Evolutionary conservation across 2,888 invertebrate genomes (phyloP).

Genomic region (Polymixis lichenea): DNA sequence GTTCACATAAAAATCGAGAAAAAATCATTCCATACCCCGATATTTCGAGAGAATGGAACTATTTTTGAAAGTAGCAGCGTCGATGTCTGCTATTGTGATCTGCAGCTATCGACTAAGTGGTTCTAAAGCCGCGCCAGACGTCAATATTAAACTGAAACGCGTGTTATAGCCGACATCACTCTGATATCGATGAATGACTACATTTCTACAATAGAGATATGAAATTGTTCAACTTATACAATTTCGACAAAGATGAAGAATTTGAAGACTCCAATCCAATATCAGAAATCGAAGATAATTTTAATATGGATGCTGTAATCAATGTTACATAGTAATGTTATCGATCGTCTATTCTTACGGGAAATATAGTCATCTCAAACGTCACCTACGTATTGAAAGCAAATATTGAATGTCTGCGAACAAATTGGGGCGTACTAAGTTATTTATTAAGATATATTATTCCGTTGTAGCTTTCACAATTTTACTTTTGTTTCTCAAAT

Average conservation of each 20-base stretch:
- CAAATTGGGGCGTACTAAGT: not conserved
- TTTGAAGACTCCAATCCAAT: not conserved
- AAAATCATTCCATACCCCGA: conserved; percentile 47
- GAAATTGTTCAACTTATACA: conserved; percentile 53
- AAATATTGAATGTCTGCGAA: conserved; percentile 16
- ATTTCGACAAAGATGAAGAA: conserved; percentile 17
- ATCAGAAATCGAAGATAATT: not conserved
- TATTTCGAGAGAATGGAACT: conserved; percentile 56
- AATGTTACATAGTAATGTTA: conserved; percentile 4
- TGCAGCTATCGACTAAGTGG: conserved; percentile 61
- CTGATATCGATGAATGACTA: conserved; percentile 68
- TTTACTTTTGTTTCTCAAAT: not conserved
- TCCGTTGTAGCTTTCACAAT: not conserved
- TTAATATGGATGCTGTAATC: conserved; percentile 18
- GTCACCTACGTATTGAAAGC: not conserved
- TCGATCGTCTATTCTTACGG: conserved; percentile 17
- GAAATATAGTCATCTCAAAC: conserved; percentile 14
- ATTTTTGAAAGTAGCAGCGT: conserved; percentile 52
- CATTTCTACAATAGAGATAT: conserved; percentile 70
- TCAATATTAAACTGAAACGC: conserved; percentile 75
- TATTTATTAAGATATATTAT: not conserved
- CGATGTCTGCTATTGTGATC: conserved; percentile 66
- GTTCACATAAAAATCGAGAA: not conserved
- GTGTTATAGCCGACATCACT: conserved; percentile 67
- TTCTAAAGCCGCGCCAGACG: conserved; percentile 65